Percentiles rank a stretch among this genome's conserved stretches.
These are phyloP conservation scores for Nycticebus coucang DNA, from an alignment of 2,113 vertebrate species.

Conservation along the genomic window DNA sequence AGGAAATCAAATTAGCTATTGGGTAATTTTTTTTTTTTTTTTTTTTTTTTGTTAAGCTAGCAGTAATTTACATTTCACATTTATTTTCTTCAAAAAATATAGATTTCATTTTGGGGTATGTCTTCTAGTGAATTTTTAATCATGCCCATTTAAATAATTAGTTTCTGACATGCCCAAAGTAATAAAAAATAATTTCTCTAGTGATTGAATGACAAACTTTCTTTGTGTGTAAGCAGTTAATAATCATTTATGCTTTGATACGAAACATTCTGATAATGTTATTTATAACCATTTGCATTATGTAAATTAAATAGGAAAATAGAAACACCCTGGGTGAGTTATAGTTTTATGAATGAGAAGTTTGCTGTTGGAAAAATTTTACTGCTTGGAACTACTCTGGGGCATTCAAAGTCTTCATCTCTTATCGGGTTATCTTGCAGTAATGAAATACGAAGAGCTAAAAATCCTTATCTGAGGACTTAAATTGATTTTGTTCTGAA, in stretches of 20 bases:
- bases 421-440: slow-evolving; percentile 36
- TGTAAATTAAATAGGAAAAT: slow-evolving; percentile 81
- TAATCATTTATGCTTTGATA: slow-evolving; percentile 80
- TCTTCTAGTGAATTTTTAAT: slow-evolving; percentile 57
- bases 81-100: slow-evolving; percentile 33
- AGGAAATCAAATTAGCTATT: slow-evolving; percentile 7
- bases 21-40: background rate
- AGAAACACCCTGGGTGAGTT: slow-evolving; percentile 73
- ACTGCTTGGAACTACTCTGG: slow-evolving; percentile 74
- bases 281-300: slow-evolving; percentile 82
- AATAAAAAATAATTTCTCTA: slow-evolving; percentile 77
- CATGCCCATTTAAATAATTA: slow-evolving; percentile 65
- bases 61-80: slow-evolving; percentile 46
- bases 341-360: slow-evolving; percentile 76
- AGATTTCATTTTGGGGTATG: background rate
- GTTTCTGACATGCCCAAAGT: slow-evolving; percentile 38
- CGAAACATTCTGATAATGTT: slow-evolving; percentile 76
- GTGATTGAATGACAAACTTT: slow-evolving; percentile 64
- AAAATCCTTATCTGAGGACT: background rate
- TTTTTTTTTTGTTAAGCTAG: background rate
- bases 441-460: slow-evolving; percentile 56
- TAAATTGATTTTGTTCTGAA: slow-evolving; percentile 36
- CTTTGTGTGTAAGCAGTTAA: slow-evolving; percentile 75
- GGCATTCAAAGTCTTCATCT: slow-evolving; percentile 61
- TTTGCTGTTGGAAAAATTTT: slow-evolving; percentile 69